phyloP scores from a whole-genome alignment of 2,888 invertebrate genomes.

The Dolichopus griseipennis region DNA sequence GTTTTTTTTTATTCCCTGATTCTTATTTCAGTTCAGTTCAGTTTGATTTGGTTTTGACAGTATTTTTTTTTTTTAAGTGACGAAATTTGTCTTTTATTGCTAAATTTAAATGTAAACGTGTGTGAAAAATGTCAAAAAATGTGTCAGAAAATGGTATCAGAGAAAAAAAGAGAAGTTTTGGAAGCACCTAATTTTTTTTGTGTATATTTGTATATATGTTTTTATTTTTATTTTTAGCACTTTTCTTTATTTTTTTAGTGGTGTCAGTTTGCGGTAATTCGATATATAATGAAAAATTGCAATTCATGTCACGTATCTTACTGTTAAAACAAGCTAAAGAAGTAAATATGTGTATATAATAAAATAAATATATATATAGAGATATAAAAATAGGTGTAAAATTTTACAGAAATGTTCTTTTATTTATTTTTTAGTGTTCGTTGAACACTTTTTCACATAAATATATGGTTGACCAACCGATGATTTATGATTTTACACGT shows the following conservation, averaged over 20 bases:
- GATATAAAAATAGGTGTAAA: not conserved
- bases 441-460: not conserved
- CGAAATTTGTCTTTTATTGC: slow-evolving; percentile 3
- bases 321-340: not conserved
- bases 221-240: not conserved
- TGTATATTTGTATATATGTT: not conserved
- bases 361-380: not conserved
- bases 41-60: not conserved
- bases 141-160: not conserved
- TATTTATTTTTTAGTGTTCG: not conserved
- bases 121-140: slow-evolving; percentile 6
- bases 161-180: not conserved
- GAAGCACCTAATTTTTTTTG: not conserved
- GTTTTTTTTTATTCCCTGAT: no score
- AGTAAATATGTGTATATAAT: not conserved
- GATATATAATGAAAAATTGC: not conserved
- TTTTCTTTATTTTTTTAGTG: not conserved
- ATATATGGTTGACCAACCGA: not conserved
- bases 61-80: not conserved
- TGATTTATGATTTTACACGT: slow-evolving; percentile 1
- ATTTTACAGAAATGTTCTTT: not conserved
- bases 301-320: not conserved
- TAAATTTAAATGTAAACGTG: slow-evolving; percentile 6
- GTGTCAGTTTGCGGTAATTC: not conserved
- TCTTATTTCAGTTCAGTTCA: no score